phyloP scores from a whole-genome alignment of 2,888 invertebrate species.

The Tetragonula carbonaria region DNA sequence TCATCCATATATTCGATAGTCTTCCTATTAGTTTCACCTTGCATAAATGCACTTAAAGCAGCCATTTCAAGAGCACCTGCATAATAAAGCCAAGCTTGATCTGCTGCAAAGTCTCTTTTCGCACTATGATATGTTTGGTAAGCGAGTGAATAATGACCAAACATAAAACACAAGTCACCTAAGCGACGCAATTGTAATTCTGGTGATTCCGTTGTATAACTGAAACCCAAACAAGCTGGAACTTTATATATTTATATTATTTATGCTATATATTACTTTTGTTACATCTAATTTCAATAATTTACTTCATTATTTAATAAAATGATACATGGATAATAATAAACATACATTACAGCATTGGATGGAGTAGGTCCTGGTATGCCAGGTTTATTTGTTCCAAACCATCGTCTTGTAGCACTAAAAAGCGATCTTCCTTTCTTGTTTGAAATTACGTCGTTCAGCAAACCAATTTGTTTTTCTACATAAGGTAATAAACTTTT shows the following conservation, averaged over 20 bases:
- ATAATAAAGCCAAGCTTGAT: constrained; percentile 98
- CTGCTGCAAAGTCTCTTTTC: constrained; percentile 98
- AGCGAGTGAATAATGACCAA: constrained; percentile 96
- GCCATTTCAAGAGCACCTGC: constrained; percentile 99
- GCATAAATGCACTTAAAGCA: constrained; percentile 95
- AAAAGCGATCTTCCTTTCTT: constrained; percentile 96
- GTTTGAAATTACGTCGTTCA: constrained; percentile 92
- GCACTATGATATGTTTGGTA: constrained; percentile 97
- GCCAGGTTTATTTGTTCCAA: constrained; percentile 95
- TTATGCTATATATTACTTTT: constrained; percentile 24
- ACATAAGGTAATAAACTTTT: constrained; percentile 95
- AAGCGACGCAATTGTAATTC: constrained; percentile 96
- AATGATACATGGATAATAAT: constrained; percentile 18
- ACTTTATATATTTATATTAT: constrained; percentile 53
- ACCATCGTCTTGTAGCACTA: constrained; percentile 98
- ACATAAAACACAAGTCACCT: constrained; percentile 98
- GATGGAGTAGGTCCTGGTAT: constrained; percentile 87
- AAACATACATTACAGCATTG: constrained; percentile 91
- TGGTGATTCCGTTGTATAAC: constrained; percentile 92
- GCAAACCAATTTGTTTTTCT: constrained; percentile 92
- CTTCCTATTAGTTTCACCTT: constrained; percentile 91
- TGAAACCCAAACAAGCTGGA: constrained; percentile 80
- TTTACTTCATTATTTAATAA: constrained; percentile 8
- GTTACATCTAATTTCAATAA: constrained; percentile 9
- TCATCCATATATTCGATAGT: constrained; percentile 97